Conservation (phyloP, 2,113 vertebrate species). For the Choloepus hoffmanni region DNA sequence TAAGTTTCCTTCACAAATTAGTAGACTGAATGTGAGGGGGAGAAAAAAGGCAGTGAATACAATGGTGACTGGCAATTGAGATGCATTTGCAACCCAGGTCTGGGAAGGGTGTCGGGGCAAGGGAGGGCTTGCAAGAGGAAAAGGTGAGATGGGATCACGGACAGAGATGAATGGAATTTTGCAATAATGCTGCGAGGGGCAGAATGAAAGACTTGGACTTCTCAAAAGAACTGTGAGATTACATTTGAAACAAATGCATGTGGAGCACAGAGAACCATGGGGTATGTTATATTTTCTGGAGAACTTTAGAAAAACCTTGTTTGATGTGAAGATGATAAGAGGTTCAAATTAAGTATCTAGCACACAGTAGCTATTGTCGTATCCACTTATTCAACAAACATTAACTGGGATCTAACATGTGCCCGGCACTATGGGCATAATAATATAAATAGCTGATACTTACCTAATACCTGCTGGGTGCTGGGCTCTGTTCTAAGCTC, state of each 20-base stretch:
- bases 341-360: background rate
- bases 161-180: background rate
- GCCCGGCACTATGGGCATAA: no score
- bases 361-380: background rate
- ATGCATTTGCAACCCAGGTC: background rate
- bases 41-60: background rate
- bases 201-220: background rate
- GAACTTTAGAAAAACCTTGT: background rate
- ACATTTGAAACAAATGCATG: background rate
- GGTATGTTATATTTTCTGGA: background rate
- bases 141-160: background rate
- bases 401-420: rapidly evolving
- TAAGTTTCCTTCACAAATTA: background rate
- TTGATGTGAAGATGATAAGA: background rate
- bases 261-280: background rate
- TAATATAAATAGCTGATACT: no score
- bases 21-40: background rate
- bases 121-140: background rate
- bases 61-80: background rate
- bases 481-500: background rate
- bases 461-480: background rate
- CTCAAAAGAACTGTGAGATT: background rate
- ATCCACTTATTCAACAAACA: background rate
- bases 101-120: background rate
- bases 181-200: background rate